Evolutionary conservation across 2,888 invertebrate genomes (phyloP).

Genomic region (Tipula lateralis): DNA sequence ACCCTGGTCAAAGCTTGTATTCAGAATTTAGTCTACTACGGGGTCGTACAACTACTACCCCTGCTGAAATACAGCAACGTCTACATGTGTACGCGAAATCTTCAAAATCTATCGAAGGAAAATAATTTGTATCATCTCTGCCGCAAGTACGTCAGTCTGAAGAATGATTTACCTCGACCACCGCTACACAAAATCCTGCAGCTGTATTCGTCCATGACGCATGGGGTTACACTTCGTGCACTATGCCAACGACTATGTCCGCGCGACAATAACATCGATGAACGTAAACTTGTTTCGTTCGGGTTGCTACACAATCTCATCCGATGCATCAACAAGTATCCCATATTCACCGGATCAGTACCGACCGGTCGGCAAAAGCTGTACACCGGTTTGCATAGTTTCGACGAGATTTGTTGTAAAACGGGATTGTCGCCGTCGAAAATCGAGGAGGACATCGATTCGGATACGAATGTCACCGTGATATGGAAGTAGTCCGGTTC

Average conservation of each 20-base stretch:
- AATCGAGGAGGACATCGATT: constrained; percentile 76
- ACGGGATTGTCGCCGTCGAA: constrained; percentile 69
- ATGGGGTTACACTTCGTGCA: constrained; percentile 65
- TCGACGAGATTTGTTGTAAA: constrained; percentile 88
- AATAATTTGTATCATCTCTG: constrained; percentile 65
- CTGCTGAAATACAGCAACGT: constrained; percentile 82
- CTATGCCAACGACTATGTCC: constrained; percentile 65
- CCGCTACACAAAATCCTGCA: constrained; percentile 47
- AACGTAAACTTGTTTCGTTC: constrained; percentile 55
- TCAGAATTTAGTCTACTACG: constrained; percentile 82
- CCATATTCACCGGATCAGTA: constrained; percentile 50
- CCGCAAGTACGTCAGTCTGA: constrained; percentile 45
- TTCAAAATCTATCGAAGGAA: constrained; percentile 65
- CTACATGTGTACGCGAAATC: constrained; percentile 72
- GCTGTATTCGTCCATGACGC: constrained; percentile 63
- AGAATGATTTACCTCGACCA: constrained; percentile 43
- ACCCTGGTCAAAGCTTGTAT: constrained; percentile 91
- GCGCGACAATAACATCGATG: constrained; percentile 50
- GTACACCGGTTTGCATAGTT: constrained; percentile 74
- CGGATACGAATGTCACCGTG: constrained; percentile 73
- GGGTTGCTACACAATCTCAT: constrained; percentile 57
- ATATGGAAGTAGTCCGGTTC: constrained; percentile 65
- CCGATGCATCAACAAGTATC: constrained; percentile 55
- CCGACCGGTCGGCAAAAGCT: constrained; percentile 56
- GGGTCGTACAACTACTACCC: constrained; percentile 68